phyloP scores from a whole-genome alignment of 2,113 vertebrate species.

The Boulengeromyrus knoepffleri region DNA sequence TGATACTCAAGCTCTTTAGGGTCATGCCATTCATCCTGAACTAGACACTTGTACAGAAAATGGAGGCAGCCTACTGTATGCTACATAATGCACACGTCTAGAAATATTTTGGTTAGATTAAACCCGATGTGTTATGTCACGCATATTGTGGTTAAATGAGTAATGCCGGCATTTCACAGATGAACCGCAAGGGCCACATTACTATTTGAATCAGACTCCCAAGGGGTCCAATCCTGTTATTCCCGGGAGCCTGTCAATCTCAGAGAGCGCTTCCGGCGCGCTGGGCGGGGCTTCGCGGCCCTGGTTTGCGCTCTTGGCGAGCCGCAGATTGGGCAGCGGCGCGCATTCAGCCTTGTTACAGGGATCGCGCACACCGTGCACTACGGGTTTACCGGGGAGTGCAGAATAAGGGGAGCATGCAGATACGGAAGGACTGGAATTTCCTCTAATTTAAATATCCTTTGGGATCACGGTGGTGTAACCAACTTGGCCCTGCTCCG shows the following conservation, averaged over 20 bases:
- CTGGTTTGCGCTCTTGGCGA: conserved; percentile 36
- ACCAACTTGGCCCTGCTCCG: background rate
- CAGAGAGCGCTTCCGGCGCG: conserved; percentile 52
- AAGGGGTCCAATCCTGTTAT: conserved; percentile 37
- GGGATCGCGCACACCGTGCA: conserved; percentile 21
- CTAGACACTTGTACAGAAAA: background rate
- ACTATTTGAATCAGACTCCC: background rate
- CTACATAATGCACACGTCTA: background rate
- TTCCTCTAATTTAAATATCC: background rate
- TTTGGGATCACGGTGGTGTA: background rate
- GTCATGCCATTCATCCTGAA: background rate
- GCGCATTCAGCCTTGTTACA: conserved; percentile 41
- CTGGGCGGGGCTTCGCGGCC: conserved; percentile 46
- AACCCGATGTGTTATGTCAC: background rate
- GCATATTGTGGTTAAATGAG: background rate
- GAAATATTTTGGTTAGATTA: background rate
- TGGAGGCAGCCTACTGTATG: background rate
- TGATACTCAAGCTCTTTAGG: background rate
- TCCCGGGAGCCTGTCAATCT: conserved; percentile 43
- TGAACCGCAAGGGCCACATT: background rate
- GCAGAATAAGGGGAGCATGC: background rate
- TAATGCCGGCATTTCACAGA: background rate
- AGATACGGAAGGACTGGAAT: background rate
- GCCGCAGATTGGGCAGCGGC: conserved; percentile 24
- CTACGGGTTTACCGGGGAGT: background rate